Base-by-base conservation (phyloP, 2,113 vertebrate species). In the Prolemur simus region DNA sequence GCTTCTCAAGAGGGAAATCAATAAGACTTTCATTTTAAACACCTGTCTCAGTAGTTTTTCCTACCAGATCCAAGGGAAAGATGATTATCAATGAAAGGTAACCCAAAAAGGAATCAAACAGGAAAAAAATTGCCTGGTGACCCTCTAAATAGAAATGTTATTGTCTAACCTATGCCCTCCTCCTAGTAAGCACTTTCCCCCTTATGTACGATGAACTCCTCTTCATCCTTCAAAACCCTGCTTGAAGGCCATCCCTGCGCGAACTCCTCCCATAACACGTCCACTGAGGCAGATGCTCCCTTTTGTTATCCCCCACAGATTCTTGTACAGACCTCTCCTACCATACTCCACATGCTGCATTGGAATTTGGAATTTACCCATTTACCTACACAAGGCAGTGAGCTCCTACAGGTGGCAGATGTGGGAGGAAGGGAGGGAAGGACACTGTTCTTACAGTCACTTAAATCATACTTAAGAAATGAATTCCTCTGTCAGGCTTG, bases 301-400 rank as follows among this genome's bases (percentile, higher is more conserved):
- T 66, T 81, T 66, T 47, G 1, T 45, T 66, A n/a, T 3, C n/a
- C 39, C 64, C 64, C 20, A 49, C 20, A 11, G 39, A 17, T 76
- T 32, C 69, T 20, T 18, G 6, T 25, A 1, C 20, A 54, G 32
- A 32, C 66, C 47, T n/a, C 18, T 76, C 34, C 27, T 15, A 32
- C 29, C 11, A 25, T 8, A 73, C 37, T 56, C 15, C 1, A 1
- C 2, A 3, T 10, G 5, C 14, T 17, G 11, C 14, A 8, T 14
- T 17, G 47, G 12, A 32, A 49, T 56, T 23, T 58, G 56, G 12
- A 25, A 49, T 56, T 23, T 49, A 27, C 56, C 39, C 66, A 39
- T 82, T 34, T 42, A 15, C 14, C 34, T 47, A 34, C 20, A 82
- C 12, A 32, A 76, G 32, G 49, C 37, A 49, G 47, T 27, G 76